Base-by-base conservation (phyloP, 2,888 invertebrate species). In the Pristionchus entomophagus region DNA sequence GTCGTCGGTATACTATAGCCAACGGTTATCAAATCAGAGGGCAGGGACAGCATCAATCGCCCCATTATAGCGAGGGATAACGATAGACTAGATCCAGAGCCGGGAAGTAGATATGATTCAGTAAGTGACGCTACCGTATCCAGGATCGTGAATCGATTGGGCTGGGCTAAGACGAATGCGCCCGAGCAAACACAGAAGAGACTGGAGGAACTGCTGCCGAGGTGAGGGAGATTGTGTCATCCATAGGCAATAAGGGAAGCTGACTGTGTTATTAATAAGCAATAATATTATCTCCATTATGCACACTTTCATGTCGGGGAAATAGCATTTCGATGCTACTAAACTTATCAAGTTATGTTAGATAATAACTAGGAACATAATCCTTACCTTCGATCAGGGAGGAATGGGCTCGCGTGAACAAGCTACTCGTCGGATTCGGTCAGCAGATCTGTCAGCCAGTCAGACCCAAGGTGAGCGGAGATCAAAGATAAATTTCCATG, bases 391-490 rank as follows among this genome's bases (percentile, higher is more conserved):
- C 32, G n/a, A n/a, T n/a, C 86, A 94, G 93, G 89, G 95, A 96
- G 2, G 94, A 96, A 17, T 98, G 98, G 98, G 95, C 95, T 89
- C 96, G 97, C 94, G 96, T 94, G 32, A 97, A 99, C 94, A 96
- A 96, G 92, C 95, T 98, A 2, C 95, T 99, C 88, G 99, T 99
- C 17, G 99, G 99, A 8, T 99, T 99, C 95, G 99, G 99, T 0
- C 99, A 99, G 94, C 97, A 97, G 85, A 96, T 96, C 87, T 99
- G 99, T 94, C 94, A 95, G 85, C 96, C 98, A 0, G 94, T 96
- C 0, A 95, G 95, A 80, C 99, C 99, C 0, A 96, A 96, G 89
- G 78, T 80, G 51, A 51, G 45, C 45, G 45, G 14, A 14, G 22
- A n/a, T 59, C 26, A 17, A 8, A 17, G 26, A 59, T n/a, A n/a